These are phyloP conservation scores for Pyrgilauda ruficollis DNA, from an alignment of 2,113 vertebrate species.

Conservation along the genomic window DNA sequence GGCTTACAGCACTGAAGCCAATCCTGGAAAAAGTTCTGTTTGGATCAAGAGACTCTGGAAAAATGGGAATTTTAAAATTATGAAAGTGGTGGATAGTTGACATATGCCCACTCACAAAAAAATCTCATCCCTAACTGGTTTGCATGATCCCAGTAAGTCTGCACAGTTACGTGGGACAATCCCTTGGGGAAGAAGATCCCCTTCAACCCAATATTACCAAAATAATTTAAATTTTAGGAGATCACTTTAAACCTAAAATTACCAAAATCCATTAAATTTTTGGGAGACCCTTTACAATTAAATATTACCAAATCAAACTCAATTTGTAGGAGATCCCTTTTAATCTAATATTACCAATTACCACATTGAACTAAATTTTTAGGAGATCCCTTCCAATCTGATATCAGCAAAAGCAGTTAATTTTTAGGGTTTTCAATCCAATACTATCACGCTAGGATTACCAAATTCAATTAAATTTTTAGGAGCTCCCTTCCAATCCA, in stretches of 20 bases:
- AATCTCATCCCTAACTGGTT: not conserved
- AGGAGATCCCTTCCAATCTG: rapidly evolving
- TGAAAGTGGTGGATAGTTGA: rapidly evolving
- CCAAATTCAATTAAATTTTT: not conserved
- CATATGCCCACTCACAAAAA: not conserved
- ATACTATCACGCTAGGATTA: rapidly evolving
- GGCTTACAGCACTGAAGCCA: not conserved
- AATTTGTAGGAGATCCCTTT: not conserved
- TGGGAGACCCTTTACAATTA: not conserved
- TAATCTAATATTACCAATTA: not conserved
- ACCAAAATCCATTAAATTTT: not conserved
- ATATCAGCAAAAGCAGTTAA: not conserved
- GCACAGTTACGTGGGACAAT: rapidly evolving
- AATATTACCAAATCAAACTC: not conserved
- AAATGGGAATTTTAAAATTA: not conserved
- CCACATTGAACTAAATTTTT: not conserved
- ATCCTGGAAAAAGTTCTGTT: not conserved
- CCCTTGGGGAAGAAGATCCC: not conserved
- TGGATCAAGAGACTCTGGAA: not conserved
- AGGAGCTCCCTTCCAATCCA: not conserved
- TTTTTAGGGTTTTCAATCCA: not conserved
- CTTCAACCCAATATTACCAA: not conserved
- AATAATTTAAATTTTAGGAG: not conserved
- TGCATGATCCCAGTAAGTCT: not conserved
- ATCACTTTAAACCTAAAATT: not conserved